Base-by-base conservation (phyloP, 1,140 invertebrate species). In the Caenorhabditis tropicalis region DNA sequence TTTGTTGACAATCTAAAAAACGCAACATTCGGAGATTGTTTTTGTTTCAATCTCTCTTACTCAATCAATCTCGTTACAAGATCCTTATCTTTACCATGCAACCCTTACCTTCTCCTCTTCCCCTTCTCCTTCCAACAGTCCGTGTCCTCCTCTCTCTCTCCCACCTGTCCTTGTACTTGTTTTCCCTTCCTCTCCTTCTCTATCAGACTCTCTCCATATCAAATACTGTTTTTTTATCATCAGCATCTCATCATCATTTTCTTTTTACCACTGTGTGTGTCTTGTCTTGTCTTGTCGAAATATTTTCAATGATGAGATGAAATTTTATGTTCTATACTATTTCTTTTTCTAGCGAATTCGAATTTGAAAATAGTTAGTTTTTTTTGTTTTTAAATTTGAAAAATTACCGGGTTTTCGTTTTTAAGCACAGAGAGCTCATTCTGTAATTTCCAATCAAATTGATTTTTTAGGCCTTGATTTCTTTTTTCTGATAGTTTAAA, bases 161-260 rank as follows among this genome's bases (percentile, higher is more conserved):
- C 27, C n/a, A 29, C 53, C 6, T 65, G 58, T 65, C 58, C 31
- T 33, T 65, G 58, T 39, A 65, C 58, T 65, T 65, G 33, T 65
- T 65, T 33, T 39, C 29, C 21, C 58, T 27, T n/a, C 15, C 5
- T n/a, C 19, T 51, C n/a, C 49, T n/a, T 43, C 12, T 43, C 12
- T 43, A 5, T 43, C 12, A 43, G 16, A 4, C 16, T 51, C 49
- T 51, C 49, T 51, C 19, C 16, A 4, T 9, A 51, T 51, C 16
- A 19, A 19, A 21, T 19, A 21, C 49, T 51, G 4, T 51, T 21
- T 51, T 4, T 51, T 51, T n/a, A 6, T 51, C 49, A n/a, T 51
- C 49, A 51, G 3, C 49, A 51, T 51, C 49, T 21, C 49, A 51
- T 51, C 21, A n/a, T 19, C 49, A n/a, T 51, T 21, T 51, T 51